Conservation (phyloP, 2,888 invertebrate species). For the Odontomyia ornata region DNA sequence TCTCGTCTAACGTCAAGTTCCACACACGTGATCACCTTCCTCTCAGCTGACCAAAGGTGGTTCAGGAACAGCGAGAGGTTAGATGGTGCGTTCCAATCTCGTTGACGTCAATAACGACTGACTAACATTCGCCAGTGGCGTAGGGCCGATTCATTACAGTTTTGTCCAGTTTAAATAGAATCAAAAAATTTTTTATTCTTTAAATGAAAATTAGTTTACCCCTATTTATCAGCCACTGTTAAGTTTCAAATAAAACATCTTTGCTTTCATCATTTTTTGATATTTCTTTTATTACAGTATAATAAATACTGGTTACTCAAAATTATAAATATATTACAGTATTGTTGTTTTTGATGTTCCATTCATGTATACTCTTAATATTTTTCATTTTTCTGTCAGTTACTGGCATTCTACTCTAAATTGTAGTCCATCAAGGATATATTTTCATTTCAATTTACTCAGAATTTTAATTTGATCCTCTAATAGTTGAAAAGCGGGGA, state of each 20-base stretch:
- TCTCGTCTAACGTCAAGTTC: too few species aligned
- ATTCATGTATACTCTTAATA: slow-evolving; percentile 16
- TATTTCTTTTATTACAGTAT: slow-evolving; percentile 54
- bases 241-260: not conserved
- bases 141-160: too few species aligned
- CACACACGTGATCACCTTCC: too few species aligned
- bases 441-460: not conserved
- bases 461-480: slow-evolving; percentile 1
- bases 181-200: too few species aligned
- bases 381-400: slow-evolving; percentile 26
- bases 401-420: not conserved
- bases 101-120: too few species aligned
- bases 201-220: too few species aligned
- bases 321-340: slow-evolving; percentile 56
- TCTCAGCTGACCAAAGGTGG: too few species aligned
- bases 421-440: not conserved
- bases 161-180: too few species aligned
- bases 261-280: slow-evolving; percentile 45
- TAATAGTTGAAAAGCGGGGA: not conserved
- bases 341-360: slow-evolving; percentile 46
- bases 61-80: too few species aligned
- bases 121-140: too few species aligned
- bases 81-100: too few species aligned
- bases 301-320: slow-evolving; percentile 56
- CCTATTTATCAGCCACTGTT: not conserved